A percentile compares a stretch with the other conserved stretches of the same genome.
Evolutionary conservation across 2,797 vertebrate species (phyloP).

Genomic region (Eulemur coronatus): DNA sequence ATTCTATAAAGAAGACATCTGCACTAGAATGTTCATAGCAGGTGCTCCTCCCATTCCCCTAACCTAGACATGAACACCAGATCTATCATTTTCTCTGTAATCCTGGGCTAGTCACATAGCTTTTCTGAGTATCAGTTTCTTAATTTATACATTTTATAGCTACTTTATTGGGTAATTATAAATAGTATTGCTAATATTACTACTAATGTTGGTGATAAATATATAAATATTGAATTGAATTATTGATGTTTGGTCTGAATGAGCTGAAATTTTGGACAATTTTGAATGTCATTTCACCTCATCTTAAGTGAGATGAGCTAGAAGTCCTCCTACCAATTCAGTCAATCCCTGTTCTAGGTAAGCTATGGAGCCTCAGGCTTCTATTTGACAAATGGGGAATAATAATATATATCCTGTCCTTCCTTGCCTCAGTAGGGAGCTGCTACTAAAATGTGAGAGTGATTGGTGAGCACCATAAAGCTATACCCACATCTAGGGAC

Average conservation of each 20-base stretch:
- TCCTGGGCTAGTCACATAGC: neutral
- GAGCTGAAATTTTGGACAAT: neutral
- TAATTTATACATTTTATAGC: neutral
- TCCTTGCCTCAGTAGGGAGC: neutral
- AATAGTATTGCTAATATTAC: neutral
- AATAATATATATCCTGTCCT: too few species aligned
- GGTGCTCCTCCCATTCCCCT: rapidly evolving
- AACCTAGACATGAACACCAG: neutral
- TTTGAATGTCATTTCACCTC: neutral
- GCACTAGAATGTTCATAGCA: too few species aligned
- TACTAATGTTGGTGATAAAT: neutral
- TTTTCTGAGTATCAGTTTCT: neutral
- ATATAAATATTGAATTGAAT: neutral
- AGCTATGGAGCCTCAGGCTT: neutral
- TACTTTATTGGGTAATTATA: neutral
- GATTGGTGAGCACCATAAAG: neutral
- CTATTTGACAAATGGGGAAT: neutral
- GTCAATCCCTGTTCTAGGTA: neutral
- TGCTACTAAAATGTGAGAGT: neutral
- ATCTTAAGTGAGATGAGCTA: neutral
- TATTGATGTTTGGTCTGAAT: neutral
- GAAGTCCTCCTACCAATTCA: rapidly evolving
- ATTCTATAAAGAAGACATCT: neutral
- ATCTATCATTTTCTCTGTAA: neutral
- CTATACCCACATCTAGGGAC: neutral